phyloP scores from a whole-genome alignment of 37 sponge, comb jelly and placozoan species.

The Halichondria panicea region DNA sequence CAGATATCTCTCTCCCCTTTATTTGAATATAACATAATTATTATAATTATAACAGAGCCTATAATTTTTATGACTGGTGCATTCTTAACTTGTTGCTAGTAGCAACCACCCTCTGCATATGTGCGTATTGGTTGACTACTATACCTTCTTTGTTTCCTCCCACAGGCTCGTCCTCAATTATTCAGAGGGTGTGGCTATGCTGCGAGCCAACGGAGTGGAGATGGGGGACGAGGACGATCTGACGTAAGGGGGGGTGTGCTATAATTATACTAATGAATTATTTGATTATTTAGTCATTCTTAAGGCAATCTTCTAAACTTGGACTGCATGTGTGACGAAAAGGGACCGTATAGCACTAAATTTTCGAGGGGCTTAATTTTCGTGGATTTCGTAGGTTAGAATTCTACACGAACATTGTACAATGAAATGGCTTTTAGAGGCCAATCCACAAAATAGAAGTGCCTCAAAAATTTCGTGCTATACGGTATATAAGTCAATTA shows the following conservation, averaged over 20 bases:
- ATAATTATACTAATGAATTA: background rate
- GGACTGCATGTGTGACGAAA: background rate
- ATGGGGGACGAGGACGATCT: slow-evolving; percentile 98
- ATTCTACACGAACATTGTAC: background rate
- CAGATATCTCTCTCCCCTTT: too few species aligned
- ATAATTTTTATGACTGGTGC: too few species aligned
- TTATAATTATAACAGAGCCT: too few species aligned
- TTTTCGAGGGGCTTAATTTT: background rate
- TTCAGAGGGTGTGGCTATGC: slow-evolving; percentile 86
- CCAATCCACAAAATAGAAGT: too few species aligned
- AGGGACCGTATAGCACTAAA: background rate
- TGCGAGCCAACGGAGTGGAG: slow-evolving; percentile 89
- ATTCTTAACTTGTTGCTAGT: too few species aligned
- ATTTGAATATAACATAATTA: too few species aligned
- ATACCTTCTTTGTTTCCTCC: too few species aligned
- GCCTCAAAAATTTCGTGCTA: too few species aligned
- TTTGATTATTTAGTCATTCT: background rate
- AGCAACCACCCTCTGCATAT: too few species aligned
- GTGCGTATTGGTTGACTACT: too few species aligned
- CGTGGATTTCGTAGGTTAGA: background rate
- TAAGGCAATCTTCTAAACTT: background rate
- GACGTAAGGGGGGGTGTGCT: slow-evolving; percentile 56
- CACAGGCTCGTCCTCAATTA: slow-evolving; percentile 71
- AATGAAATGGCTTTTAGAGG: too few species aligned
- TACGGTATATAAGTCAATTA: too few species aligned